Conservation (phyloP, 2,888 invertebrate genomes). For the Aporophyla lueneburgensis region DNA sequence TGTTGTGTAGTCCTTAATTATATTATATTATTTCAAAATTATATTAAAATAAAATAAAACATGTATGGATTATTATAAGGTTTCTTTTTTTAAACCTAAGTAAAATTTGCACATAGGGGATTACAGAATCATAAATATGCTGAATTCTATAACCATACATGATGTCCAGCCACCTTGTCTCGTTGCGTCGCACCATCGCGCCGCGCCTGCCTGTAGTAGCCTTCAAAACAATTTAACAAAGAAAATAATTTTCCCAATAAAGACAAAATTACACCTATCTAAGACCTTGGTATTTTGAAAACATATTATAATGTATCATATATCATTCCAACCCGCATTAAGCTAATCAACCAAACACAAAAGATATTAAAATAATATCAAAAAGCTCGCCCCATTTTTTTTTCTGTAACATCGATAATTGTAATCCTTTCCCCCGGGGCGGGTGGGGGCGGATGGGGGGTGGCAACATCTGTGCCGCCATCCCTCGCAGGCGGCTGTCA, state of each 20-base stretch:
- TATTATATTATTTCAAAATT: too few species aligned
- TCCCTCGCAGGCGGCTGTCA: conserved; percentile 86
- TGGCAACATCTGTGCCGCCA: conserved; percentile 82
- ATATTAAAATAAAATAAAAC: too few species aligned
- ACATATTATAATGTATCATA: not conserved
- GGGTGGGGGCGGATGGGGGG: conserved; percentile 59
- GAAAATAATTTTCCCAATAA: not conserved
- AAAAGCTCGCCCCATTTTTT: conserved; percentile 61
- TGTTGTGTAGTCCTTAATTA: too few species aligned
- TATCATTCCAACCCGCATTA: conserved; percentile 15
- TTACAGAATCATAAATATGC: too few species aligned
- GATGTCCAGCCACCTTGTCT: too few species aligned
- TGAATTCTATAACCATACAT: too few species aligned
- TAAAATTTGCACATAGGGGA: too few species aligned
- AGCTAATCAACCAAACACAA: conserved; percentile 54
- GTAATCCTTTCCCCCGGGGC: conserved; percentile 72
- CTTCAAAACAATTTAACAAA: not conserved
- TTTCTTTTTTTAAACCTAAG: too few species aligned
- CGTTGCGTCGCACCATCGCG: too few species aligned
- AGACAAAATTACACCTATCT: not conserved
- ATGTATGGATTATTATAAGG: too few species aligned
- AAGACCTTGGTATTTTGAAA: not conserved
- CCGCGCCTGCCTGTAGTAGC: too few species aligned
- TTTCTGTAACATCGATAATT: conserved; percentile 74
- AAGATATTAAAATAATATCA: conserved; percentile 61